Percentiles rank a stretch among this genome's conserved stretches.
Evolutionary conservation across 2,888 invertebrate genomes (phyloP).

Genomic region (Plagodis pulveraria): DNA sequence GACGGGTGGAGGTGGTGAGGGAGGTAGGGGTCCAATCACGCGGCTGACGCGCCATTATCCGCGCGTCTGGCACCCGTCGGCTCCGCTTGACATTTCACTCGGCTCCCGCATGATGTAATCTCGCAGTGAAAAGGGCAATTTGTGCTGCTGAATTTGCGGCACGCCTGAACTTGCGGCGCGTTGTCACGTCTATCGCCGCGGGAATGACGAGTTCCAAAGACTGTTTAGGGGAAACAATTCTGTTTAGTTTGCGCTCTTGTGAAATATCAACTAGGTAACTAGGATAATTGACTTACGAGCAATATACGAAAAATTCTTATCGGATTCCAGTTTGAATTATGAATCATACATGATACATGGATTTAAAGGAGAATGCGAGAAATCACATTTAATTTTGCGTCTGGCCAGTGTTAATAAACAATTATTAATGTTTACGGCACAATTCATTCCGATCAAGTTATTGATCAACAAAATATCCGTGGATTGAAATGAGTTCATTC

Average conservation of each 20-base stretch:
- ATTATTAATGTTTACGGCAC: no score
- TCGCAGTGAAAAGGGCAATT: constrained; percentile 85
- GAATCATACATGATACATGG: background rate
- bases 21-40: constrained; percentile 80
- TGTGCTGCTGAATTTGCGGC: constrained; percentile 84
- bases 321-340: constrained; percentile 38
- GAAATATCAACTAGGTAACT: constrained; percentile 20
- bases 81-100: constrained; percentile 85
- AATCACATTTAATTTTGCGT: no score
- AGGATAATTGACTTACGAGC: constrained; percentile 39
- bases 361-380: background rate
- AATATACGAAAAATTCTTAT: no score
- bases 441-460: no score
- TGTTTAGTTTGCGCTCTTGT: constrained; percentile 37
- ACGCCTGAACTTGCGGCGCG: constrained; percentile 77
- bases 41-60: constrained; percentile 85
- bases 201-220: constrained; percentile 41
- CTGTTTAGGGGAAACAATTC: constrained; percentile 46
- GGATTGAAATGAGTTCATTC: no score
- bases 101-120: constrained; percentile 85
- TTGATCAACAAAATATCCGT: no score
- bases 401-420: no score
- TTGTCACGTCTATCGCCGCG: constrained; percentile 79
- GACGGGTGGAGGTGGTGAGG: constrained; percentile 53
- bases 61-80: constrained; percentile 85